Evolutionary conservation across 1,140 invertebrate genomes (phyloP).

Genomic region (Trachymyrmex cornetzi): DNA sequence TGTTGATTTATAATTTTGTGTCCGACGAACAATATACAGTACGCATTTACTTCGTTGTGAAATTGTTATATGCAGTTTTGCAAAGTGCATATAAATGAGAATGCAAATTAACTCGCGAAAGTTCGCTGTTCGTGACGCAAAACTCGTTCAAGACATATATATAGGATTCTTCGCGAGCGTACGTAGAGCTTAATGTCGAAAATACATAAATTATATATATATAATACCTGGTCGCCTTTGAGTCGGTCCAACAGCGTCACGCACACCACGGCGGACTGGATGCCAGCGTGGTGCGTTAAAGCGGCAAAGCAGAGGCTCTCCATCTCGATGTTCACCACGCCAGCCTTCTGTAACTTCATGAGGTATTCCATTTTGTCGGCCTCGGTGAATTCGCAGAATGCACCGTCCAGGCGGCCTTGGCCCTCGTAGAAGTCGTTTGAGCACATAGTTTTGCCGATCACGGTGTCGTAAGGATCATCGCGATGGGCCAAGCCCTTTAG

Average conservation of each 20-base stretch:
- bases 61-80: background rate
- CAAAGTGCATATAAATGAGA: background rate
- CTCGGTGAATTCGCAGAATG: slow-evolving; percentile 97
- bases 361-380: slow-evolving; percentile 96
- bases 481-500: slow-evolving; percentile 91
- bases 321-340: slow-evolving; percentile 99
- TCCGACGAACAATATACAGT: background rate
- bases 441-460: slow-evolving; percentile 97
- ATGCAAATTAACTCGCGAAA: background rate
- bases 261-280: slow-evolving; percentile 97
- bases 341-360: slow-evolving; percentile 91
- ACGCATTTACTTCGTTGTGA: background rate
- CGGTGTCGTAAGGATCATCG: slow-evolving; percentile 93
- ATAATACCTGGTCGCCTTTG: slow-evolving; percentile 95
- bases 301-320: slow-evolving; percentile 97
- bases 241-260: slow-evolving; percentile 97
- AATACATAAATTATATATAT: slow-evolving; percentile 33
- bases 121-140: background rate
- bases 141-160: background rate
- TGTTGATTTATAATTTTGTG: background rate
- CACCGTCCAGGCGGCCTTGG: slow-evolving; percentile 97
- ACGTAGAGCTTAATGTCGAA: background rate
- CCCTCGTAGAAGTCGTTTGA: slow-evolving; percentile 99
- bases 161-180: background rate
- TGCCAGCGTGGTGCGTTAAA: slow-evolving; percentile 97